phyloP scores from a whole-genome alignment of 2,888 invertebrate species.

The Trachelus iudaicus region DNA sequence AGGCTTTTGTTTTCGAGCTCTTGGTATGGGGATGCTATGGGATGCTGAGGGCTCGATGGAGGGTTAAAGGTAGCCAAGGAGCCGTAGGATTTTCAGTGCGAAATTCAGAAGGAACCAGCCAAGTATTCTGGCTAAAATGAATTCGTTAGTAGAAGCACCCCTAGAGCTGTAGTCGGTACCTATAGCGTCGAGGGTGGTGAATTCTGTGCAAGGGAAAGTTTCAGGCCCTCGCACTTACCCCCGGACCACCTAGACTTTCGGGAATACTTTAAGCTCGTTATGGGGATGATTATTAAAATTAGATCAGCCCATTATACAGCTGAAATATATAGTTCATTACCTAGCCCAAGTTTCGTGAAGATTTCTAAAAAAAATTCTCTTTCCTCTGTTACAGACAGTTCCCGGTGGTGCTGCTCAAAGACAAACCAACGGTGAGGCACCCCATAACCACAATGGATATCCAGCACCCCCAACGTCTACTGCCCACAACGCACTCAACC shows the following conservation, averaged over 20 bases:
- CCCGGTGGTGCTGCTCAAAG: conserved; percentile 50
- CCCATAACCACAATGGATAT: conserved; percentile 61
- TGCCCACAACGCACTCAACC: conserved; percentile 55
- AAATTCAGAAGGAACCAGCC: not conserved
- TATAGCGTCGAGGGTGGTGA: not conserved
- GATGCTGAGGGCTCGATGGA: not conserved
- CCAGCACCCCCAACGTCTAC: conserved; percentile 54
- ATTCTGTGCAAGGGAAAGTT: conserved; percentile 3
- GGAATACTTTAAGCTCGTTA: conserved; percentile 32
- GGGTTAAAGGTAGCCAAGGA: not conserved
- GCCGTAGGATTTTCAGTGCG: not conserved
- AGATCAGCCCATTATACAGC: conserved; percentile 27
- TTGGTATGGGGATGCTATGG: not conserved
- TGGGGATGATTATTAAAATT: conserved; percentile 40
- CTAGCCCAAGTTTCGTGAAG: conserved; percentile 3
- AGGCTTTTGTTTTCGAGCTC: conserved; percentile 17
- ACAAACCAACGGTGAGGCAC: conserved; percentile 57
- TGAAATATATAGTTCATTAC: not conserved
- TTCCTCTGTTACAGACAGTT: conserved; percentile 48
- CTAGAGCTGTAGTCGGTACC: not conserved
- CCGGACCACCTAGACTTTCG: not conserved
- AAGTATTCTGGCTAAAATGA: conserved; percentile 33
- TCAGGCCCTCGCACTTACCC: conserved; percentile 2
- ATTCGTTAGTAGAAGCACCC: conserved; percentile 43
- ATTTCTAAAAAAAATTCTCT: conserved; percentile 11